Evolutionary conservation across 2,797 vertebrate species (phyloP).

Genomic region (Diplodus puntazzo): DNA sequence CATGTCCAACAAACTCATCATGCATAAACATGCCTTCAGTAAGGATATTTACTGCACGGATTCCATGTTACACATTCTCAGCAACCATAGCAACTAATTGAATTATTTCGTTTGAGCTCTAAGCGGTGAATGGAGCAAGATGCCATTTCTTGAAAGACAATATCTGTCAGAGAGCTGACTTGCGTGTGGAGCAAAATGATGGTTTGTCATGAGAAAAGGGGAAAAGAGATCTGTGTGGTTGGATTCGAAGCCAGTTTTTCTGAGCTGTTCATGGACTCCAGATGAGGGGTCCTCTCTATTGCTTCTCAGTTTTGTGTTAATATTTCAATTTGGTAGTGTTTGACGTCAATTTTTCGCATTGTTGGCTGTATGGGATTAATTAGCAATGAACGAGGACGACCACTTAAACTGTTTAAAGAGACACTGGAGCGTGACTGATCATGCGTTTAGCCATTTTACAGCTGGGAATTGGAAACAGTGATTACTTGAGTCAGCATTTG

Average conservation of each 20-base stretch:
- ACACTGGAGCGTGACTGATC: slow-evolving; percentile 38
- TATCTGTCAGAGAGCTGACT: slow-evolving; percentile 59
- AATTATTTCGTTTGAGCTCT: slow-evolving; percentile 59
- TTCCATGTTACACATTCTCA: slow-evolving; percentile 69
- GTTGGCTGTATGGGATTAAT: slow-evolving; percentile 21
- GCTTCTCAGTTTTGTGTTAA: no score
- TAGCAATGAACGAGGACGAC: slow-evolving; percentile 43
- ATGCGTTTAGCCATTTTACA: slow-evolving; percentile 40
- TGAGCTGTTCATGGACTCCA: slow-evolving; percentile 14
- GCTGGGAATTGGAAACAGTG: neutral
- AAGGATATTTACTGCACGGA: slow-evolving; percentile 57
- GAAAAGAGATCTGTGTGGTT: slow-evolving; percentile 27
- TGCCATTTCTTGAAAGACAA: slow-evolving; percentile 62
- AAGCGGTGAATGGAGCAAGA: slow-evolving; percentile 57
- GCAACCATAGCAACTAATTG: slow-evolving; percentile 73
- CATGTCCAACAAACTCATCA: slow-evolving; percentile 65
- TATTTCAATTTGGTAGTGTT: neutral
- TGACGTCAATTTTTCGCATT: neutral
- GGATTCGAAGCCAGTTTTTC: slow-evolving; percentile 32
- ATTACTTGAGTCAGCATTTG: slow-evolving; percentile 13
- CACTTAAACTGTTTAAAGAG: slow-evolving; percentile 38
- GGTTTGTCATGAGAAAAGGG: slow-evolving; percentile 51
- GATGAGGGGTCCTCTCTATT: no score
- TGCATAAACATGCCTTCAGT: slow-evolving; percentile 71
- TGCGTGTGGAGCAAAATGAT: slow-evolving; percentile 62